Conservation (phyloP, 1,140 invertebrate species). For the Grapholita molesta region DNA sequence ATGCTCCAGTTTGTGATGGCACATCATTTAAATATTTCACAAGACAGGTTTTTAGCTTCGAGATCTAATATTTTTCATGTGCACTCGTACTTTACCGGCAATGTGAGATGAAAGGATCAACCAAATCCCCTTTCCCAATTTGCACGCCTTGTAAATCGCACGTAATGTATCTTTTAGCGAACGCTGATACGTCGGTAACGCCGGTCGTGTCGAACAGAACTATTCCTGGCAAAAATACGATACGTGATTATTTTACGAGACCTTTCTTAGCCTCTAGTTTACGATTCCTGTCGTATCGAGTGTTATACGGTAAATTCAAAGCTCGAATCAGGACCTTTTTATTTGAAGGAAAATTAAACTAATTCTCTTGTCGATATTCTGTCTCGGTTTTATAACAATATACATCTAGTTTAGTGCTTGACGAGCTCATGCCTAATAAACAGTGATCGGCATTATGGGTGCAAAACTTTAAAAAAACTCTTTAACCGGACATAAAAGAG, state of each 20-base stretch:
- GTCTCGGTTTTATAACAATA: no score
- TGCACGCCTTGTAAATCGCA: background rate
- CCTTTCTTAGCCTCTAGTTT: conserved; percentile 1
- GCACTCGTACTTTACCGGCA: background rate
- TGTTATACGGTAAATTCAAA: background rate
- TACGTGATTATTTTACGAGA: background rate
- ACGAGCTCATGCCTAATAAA: no score
- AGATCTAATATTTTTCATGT: background rate
- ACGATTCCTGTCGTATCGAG: background rate
- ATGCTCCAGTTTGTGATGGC: no score
- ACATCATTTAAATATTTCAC: no score
- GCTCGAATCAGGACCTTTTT: no score
- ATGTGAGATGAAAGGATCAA: background rate
- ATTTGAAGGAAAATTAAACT: no score
- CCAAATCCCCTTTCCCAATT: background rate
- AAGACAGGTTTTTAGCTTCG: no score
- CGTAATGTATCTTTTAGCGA: conserved; percentile 4
- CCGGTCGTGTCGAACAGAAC: background rate
- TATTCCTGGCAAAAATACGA: conserved; percentile 3
- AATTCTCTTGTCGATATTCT: background rate
- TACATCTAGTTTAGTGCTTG: no score
- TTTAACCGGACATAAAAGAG: no score
- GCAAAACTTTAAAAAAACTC: no score
- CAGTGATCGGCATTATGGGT: no score
- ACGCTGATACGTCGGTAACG: background rate